Percentiles rank a stretch among this genome's conserved stretches.
Evolutionary conservation across 2,888 invertebrate species (phyloP).

Genomic region (Chymomyza amoena): DNA sequence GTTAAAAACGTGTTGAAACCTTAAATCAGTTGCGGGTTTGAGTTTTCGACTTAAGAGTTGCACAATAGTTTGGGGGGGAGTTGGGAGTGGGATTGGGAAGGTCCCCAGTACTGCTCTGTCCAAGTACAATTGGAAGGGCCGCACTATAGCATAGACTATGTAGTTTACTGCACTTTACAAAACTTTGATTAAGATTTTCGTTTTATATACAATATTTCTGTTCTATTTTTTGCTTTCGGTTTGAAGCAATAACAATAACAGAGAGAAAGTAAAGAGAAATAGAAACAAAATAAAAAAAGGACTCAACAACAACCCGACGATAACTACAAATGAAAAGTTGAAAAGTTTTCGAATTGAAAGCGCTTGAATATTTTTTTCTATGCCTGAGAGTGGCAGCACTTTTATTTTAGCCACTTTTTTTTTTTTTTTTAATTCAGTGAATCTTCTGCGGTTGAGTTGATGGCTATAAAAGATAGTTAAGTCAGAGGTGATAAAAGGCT

Average conservation of each 20-base stretch:
- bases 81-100: neutral
- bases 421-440: constrained; percentile 10
- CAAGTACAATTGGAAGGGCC: neutral
- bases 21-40: constrained; percentile 31
- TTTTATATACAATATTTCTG: constrained; percentile 47
- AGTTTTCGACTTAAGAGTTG: neutral
- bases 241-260: constrained; percentile 23
- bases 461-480: neutral
- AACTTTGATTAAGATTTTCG: constrained; percentile 71
- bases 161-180: constrained; percentile 71
- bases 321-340: neutral
- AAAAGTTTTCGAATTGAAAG: constrained; percentile 61
- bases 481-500: neutral
- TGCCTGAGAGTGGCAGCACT: constrained; percentile 23
- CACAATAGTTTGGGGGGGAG: too few relatives aligned
- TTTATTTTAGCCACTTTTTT: neutral
- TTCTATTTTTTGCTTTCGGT: constrained; percentile 59
- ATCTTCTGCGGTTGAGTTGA: neutral
- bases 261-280: neutral
- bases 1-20: constrained; percentile 41
- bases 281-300: neutral
- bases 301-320: neutral
- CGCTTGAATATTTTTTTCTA: constrained; percentile 38
- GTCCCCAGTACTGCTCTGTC: too few relatives aligned
- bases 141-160: constrained; percentile 52